Evolutionary conservation across 2,113 vertebrate genomes (phyloP).

Genomic region (Xiphorhynchus elegans): DNA sequence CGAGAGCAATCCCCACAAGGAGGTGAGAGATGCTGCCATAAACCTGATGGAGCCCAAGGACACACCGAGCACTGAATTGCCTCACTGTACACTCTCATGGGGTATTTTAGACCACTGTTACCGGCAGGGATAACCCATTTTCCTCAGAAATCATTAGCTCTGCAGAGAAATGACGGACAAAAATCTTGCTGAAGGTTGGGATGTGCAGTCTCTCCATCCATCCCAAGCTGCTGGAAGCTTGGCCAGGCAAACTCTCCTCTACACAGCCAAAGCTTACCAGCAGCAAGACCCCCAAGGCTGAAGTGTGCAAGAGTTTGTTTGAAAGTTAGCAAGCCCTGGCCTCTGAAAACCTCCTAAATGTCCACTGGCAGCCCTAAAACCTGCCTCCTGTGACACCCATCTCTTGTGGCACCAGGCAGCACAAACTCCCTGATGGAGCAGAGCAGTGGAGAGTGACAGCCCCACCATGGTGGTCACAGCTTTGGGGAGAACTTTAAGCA

Average conservation of each 20-base stretch:
- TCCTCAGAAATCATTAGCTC: background rate
- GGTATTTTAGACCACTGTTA: background rate
- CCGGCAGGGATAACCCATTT: background rate
- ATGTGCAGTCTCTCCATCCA: background rate
- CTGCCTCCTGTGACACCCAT: fast-evolving
- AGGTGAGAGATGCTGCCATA: background rate
- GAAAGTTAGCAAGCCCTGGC: background rate
- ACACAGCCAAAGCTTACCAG: background rate
- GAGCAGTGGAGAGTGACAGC: background rate
- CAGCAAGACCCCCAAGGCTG: background rate
- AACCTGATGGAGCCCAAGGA: background rate
- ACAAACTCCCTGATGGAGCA: background rate
- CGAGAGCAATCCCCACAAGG: background rate
- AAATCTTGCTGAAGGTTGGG: background rate
- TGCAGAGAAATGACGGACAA: background rate
- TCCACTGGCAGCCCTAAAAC: background rate
- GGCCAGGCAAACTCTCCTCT: background rate
- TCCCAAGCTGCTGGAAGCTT: background rate
- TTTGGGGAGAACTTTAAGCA: background rate
- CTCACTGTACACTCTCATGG: fast-evolving
- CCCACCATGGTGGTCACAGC: background rate
- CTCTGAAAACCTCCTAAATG: background rate
- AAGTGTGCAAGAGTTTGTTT: background rate
- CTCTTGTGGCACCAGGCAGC: background rate
- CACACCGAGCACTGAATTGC: background rate